Evolutionary conservation across 2,113 vertebrate species (phyloP).

Genomic region (Agapornis roseicollis): DNA sequence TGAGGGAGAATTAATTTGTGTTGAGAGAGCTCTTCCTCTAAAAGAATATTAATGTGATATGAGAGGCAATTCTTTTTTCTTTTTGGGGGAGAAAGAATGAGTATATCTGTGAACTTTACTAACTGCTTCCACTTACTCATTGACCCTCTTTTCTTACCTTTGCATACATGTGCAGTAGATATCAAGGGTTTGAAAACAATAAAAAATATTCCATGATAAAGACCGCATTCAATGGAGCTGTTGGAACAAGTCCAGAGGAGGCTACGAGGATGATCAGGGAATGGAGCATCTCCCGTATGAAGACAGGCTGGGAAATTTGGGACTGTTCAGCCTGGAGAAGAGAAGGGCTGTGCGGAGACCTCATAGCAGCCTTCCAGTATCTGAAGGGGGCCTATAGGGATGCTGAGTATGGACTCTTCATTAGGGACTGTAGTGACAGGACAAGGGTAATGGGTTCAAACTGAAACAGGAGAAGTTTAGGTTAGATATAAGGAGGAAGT

Average conservation of each 20-base stretch:
- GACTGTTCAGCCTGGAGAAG: background rate
- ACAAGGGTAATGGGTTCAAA: background rate
- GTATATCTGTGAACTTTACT: background rate
- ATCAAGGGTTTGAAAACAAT: background rate
- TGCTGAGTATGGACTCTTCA: background rate
- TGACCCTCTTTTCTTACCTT: background rate
- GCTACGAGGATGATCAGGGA: background rate
- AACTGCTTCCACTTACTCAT: background rate
- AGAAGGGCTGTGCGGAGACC: background rate
- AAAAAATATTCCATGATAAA: background rate
- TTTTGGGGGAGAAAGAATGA: background rate
- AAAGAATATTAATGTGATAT: background rate
- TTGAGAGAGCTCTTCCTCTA: background rate
- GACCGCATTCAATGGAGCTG: background rate
- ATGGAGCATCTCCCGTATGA: background rate
- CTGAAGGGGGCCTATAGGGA: background rate
- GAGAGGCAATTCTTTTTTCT: background rate
- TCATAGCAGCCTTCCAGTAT: background rate
- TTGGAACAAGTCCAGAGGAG: background rate
- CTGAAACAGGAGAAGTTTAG: background rate
- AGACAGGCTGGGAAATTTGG: background rate
- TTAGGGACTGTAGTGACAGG: background rate
- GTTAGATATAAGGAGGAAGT: background rate
- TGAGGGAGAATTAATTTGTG: background rate
- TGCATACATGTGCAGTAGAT: background rate